Base-by-base conservation (phyloP, 2,888 invertebrate species). In the Chydorus sphaericus region DNA sequence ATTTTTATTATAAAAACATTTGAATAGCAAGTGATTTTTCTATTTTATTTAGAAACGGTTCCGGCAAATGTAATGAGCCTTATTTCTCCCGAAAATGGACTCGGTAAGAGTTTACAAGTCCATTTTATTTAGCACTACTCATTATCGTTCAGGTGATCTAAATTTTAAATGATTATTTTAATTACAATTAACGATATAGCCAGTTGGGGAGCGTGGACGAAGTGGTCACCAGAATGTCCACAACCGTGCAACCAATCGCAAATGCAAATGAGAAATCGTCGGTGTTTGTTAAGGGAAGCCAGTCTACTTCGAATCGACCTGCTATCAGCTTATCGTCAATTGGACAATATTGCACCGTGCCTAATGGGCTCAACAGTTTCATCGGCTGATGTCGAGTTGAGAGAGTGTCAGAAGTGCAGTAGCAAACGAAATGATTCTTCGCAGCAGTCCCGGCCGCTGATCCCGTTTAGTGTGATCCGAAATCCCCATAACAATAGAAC, bases 391-490 rank as follows among this genome's bases (percentile, higher is more conserved):
- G 36, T 49, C 11, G 33, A 48, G 33, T 31, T 30, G 11, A 23
- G 49, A 14, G n/a, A 48, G 33, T 48, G 36, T 23, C 23, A 16
- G 16, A 49, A 49, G 31, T 16, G n/a, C 10, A 55, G 14, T 18
- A 33, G 26, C 23, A n/a, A n/a, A n/a, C n/a, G n/a, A n/a, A n/a
- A n/a, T n/a, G n/a, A n/a, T n/a, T n/a, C n/a, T n/a, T 36, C 48
- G 18, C 30, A 36, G 26, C 29, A 26, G 23, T 49, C 55, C 7
- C 48, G 49, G 16, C 55, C 55, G 4, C 31, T 48, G 16, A 55
- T 55, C 16, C 33, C 49, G 16, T 55, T 55, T 16, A 49, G 26
- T 28, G 55, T 48, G 6, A 26, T 55, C 23, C 37, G 49, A 23
- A 30, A 48, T 2, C 48, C 55, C 20, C 48, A 55, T 14, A 33